Evolutionary conservation across 2,888 invertebrate species (phyloP).

Genomic region (Leptopilina drosophilae): DNA sequence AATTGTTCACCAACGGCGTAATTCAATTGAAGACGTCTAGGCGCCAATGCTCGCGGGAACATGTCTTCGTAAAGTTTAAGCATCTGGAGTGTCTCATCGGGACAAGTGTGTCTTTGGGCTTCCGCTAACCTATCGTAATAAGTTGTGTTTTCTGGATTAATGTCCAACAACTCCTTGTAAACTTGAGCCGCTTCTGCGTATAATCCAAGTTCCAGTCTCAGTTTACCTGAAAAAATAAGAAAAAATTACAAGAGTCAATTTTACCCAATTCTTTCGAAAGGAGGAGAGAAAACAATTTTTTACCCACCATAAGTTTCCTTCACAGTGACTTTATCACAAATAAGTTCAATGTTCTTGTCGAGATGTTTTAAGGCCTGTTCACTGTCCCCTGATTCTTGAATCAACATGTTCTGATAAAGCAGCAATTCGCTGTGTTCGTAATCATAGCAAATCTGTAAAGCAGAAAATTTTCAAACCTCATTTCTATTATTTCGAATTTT

Average conservation of each 20-base stretch:
- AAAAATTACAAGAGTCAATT: too few species aligned
- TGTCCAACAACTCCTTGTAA: slow-evolving; percentile 89
- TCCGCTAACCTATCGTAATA: slow-evolving; percentile 95
- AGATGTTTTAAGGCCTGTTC: slow-evolving; percentile 93
- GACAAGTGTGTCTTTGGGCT: slow-evolving; percentile 86
- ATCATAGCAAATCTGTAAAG: slow-evolving; percentile 82
- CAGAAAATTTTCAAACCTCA: too few species aligned
- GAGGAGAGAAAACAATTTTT: neutral
- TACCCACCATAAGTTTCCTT: slow-evolving; percentile 92
- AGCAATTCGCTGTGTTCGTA: slow-evolving; percentile 98
- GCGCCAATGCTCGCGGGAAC: slow-evolving; percentile 92
- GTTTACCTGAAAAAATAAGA: slow-evolving; percentile 76
- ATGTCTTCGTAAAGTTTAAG: slow-evolving; percentile 87
- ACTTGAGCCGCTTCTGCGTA: slow-evolving; percentile 86
- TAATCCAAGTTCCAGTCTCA: slow-evolving; percentile 79
- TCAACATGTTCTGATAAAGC: slow-evolving; percentile 97
- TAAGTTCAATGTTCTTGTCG: slow-evolving; percentile 90
- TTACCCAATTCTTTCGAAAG: too few species aligned
- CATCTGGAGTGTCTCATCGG: slow-evolving; percentile 88
- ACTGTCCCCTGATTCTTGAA: slow-evolving; percentile 94
- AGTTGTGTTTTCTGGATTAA: slow-evolving; percentile 97
- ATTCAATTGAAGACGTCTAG: slow-evolving; percentile 91
- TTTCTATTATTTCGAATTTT: neutral
- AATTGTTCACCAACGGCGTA: slow-evolving; percentile 90
- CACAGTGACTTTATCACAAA: slow-evolving; percentile 95